Conservation (phyloP, 2,888 invertebrate species). For the Hipparchia sbordonii region DNA sequence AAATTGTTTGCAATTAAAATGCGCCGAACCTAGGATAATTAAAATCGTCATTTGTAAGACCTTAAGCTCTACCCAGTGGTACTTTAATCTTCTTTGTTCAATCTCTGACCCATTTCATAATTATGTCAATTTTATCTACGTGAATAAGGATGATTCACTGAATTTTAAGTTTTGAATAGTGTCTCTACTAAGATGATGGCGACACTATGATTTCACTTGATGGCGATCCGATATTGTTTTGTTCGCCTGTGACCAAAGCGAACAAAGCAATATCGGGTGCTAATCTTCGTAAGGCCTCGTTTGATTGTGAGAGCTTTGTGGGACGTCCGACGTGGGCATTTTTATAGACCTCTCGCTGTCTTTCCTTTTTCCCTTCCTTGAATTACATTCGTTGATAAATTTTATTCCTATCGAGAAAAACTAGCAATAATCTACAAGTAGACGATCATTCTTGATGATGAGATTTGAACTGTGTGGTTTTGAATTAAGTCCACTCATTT, state of each 20-base stretch:
- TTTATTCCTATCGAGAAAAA: no score
- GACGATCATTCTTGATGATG: no score
- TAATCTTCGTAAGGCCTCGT: background rate
- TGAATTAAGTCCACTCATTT: no score
- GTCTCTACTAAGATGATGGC: background rate
- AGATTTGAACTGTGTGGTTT: no score
- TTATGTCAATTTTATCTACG: background rate
- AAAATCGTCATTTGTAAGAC: slow-evolving; percentile 15
- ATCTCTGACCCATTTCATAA: background rate
- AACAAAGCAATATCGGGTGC: background rate
- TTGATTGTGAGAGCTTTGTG: background rate
- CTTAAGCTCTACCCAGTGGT: background rate
- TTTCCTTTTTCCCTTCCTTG: no score
- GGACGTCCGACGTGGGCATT: no score
- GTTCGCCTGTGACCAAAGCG: background rate
- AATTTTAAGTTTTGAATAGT: background rate
- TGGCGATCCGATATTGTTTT: background rate
- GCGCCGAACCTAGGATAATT: slow-evolving; percentile 11
- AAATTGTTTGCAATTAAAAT: slow-evolving; percentile 32
- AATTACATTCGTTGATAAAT: no score
- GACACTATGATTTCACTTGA: background rate
- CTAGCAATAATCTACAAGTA: no score
- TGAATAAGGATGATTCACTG: background rate
- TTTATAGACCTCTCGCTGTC: no score
- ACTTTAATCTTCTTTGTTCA: slow-evolving; percentile 13